Percentiles rank a stretch among this genome's conserved stretches.
These are phyloP conservation scores for Ametastegia equiseti DNA, from an alignment of 2,888 invertebrate genomes.

Conservation along the genomic window DNA sequence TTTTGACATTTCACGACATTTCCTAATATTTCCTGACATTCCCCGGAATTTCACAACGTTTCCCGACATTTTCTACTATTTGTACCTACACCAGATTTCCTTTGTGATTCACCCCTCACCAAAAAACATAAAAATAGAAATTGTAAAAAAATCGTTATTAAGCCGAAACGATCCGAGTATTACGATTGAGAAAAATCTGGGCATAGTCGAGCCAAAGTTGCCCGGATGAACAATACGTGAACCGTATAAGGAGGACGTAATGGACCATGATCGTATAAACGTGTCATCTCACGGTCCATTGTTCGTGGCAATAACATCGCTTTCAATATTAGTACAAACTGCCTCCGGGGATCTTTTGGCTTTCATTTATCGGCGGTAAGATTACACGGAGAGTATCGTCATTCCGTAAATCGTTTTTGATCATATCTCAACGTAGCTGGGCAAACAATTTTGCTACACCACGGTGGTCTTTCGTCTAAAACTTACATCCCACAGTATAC, in stretches of 20 bases:
- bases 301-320: conserved; percentile 28
- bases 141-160: not conserved
- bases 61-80: no score
- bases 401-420: not conserved
- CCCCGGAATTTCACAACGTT: no score
- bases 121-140: no score
- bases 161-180: not conserved
- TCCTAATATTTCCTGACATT: no score
- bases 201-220: not conserved
- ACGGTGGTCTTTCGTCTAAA: not conserved
- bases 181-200: not conserved
- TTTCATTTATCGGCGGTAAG: not conserved
- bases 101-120: no score
- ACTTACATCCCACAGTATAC: not conserved
- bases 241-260: not conserved
- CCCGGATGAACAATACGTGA: not conserved
- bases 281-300: conserved; percentile 26
- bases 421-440: not conserved
- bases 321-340: not conserved
- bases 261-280: conserved; percentile 14
- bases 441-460: not conserved
- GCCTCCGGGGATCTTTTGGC: conserved; percentile 4
- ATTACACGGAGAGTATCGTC: not conserved
- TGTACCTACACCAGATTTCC: no score
- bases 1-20: no score